Evolutionary conservation across 2,888 invertebrate genomes (phyloP).

Genomic region (Eristalis arbustorum): DNA sequence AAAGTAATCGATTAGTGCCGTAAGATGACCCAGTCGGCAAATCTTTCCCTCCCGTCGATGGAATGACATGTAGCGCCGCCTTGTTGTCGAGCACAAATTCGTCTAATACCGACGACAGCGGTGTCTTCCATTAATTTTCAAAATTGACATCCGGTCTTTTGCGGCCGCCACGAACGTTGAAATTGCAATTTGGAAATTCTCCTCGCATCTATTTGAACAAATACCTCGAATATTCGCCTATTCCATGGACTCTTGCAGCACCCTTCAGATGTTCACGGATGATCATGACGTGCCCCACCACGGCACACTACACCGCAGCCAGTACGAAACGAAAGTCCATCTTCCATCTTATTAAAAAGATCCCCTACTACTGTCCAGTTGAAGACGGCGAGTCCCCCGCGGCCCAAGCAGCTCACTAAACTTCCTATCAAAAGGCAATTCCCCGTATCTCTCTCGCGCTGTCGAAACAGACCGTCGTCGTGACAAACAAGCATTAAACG

Average conservation of each 20-base stretch:
- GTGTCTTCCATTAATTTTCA: neutral
- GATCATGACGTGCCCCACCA: neutral
- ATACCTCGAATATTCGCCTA: neutral
- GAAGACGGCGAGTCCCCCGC: neutral
- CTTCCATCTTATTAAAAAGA: conserved; percentile 18
- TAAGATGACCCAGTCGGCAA: no score
- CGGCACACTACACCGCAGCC: neutral
- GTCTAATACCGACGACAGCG: no score
- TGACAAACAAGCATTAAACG: conserved; percentile 57
- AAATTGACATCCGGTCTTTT: neutral
- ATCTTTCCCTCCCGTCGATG: no score
- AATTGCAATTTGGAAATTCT: neutral
- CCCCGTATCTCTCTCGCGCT: neutral
- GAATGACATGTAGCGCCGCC: no score
- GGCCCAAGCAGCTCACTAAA: conserved; percentile 37
- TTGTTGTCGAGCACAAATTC: no score
- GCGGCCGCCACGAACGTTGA: neutral
- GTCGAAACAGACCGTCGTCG: conserved; percentile 19
- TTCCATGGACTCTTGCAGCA: neutral
- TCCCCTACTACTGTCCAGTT: conserved; percentile 1
- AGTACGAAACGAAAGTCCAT: neutral
- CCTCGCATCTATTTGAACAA: neutral
- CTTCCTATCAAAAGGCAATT: conserved; percentile 31
- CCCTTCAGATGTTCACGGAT: neutral
- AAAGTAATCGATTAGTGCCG: no score